Percentiles rank a stretch among this genome's conserved stretches.
Evolutionary conservation across 2,888 invertebrate genomes (phyloP).

Genomic region (Lymantria monacha): DNA sequence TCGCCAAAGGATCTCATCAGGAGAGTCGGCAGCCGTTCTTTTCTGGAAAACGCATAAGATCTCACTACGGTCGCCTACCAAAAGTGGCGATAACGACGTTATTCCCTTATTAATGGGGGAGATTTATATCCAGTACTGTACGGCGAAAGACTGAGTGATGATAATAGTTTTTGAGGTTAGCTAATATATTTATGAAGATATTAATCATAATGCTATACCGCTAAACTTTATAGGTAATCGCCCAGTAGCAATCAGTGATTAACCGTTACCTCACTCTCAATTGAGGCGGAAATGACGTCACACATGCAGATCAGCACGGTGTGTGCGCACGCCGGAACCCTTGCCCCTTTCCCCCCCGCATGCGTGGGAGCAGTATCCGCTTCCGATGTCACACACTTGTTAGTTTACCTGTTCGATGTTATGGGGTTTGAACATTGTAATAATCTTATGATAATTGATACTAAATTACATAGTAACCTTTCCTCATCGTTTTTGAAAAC

Average conservation of each 20-base stretch:
- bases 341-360: constrained; percentile 23
- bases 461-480: background rate
- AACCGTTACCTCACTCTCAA: constrained; percentile 44
- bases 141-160: too few species aligned
- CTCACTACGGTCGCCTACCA: too few species aligned
- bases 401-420: constrained; percentile 31
- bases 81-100: too few species aligned
- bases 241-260: constrained; percentile 34
- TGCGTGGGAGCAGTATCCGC: constrained; percentile 72
- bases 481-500: too few species aligned
- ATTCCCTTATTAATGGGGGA: too few species aligned
- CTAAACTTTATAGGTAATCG: constrained; percentile 11
- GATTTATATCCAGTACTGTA: too few species aligned
- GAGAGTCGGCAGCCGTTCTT: too few species aligned
- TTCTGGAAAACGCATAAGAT: too few species aligned
- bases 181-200: too few species aligned
- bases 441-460: background rate
- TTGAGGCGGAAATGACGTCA: constrained; percentile 60
- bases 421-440: constrained; percentile 1
- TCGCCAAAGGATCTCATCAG: too few species aligned
- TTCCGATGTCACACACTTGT: constrained; percentile 65
- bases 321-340: constrained; percentile 51
- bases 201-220: background rate
- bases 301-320: constrained; percentile 41
- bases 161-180: too few species aligned